Percentiles rank a stretch among this genome's conserved stretches.
Conservation (phyloP, 2,888 invertebrate genomes). For the Brenthis hecate region DNA sequence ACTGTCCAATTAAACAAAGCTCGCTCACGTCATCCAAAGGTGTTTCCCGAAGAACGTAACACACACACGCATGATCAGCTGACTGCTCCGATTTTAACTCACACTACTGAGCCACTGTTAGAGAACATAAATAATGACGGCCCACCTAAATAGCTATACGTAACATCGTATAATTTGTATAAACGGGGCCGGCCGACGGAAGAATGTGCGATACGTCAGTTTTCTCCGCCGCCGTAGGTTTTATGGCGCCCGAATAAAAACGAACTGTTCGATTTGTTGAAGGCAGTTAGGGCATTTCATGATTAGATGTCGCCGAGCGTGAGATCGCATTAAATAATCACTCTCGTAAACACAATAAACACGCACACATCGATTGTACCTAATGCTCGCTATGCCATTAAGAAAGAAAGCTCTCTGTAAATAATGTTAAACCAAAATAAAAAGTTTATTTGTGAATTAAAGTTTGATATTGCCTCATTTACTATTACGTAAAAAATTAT, state of each 20-base stretch:
- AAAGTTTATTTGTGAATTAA: not conserved
- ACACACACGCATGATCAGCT: conserved; percentile 74
- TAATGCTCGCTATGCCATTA: conserved; percentile 42
- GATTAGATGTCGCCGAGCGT: conserved; percentile 50
- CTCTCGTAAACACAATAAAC: conserved; percentile 62
- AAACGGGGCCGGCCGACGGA: conserved; percentile 67
- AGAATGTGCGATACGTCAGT: conserved; percentile 74
- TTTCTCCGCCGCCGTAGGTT: conserved; percentile 68
- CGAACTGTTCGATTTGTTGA: conserved; percentile 53
- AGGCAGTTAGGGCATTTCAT: conserved; percentile 65
- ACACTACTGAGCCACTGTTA: conserved; percentile 78
- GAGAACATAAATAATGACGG: conserved; percentile 83
- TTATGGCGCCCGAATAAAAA: conserved; percentile 67
- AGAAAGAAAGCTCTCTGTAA: conserved; percentile 34
- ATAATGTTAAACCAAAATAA: not conserved
- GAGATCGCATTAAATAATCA: conserved; percentile 77
- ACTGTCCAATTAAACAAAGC: conserved; percentile 81
- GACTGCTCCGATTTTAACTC: conserved; percentile 82
- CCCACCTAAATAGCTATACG: conserved; percentile 81
- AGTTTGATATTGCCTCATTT: not conserved
- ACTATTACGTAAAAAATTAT: conserved; percentile 3
- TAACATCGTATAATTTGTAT: conserved; percentile 80
- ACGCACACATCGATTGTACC: conserved; percentile 58
- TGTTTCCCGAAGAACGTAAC: conserved; percentile 82
- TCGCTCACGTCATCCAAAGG: conserved; percentile 81